Evolutionary conservation across 2,888 invertebrate species (phyloP).

Genomic region (Noctua fimbriata): DNA sequence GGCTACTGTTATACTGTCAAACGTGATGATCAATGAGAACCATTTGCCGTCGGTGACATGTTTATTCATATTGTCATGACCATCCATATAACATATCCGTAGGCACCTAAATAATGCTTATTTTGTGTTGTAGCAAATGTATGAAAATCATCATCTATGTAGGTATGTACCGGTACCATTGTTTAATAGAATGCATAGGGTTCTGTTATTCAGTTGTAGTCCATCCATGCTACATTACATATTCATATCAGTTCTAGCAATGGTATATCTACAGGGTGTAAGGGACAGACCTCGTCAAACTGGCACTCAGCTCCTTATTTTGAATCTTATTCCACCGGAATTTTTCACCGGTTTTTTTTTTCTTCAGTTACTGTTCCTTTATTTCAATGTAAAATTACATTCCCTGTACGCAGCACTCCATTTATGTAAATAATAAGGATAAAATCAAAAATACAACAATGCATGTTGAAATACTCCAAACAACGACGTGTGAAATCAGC

Average conservation of each 20-base stretch:
- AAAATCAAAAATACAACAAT: too few relatives aligned
- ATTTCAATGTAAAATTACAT: too few relatives aligned
- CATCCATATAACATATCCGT: not conserved
- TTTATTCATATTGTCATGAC: not conserved
- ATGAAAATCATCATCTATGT: not conserved
- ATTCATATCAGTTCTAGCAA: not conserved
- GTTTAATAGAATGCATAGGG: not conserved
- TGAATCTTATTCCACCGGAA: too few relatives aligned
- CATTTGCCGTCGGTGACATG: not conserved
- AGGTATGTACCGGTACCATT: not conserved
- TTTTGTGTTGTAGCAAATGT: not conserved
- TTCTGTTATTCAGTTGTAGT: not conserved
- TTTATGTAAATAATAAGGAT: too few relatives aligned
- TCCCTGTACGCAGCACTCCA: too few relatives aligned
- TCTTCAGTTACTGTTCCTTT: too few relatives aligned
- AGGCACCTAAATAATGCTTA: not conserved
- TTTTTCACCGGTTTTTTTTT: too few relatives aligned
- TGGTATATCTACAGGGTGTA: not conserved
- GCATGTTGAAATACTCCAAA: too few relatives aligned
- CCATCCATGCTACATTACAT: too few relatives aligned
- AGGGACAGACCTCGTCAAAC: too few relatives aligned
- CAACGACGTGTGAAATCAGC: too few relatives aligned
- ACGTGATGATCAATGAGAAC: not conserved
- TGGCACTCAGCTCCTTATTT: too few relatives aligned
- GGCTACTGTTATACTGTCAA: constrained; percentile 13